Conservation (phyloP, 2,113 vertebrate species). For the Cygnus buccinator region DNA sequence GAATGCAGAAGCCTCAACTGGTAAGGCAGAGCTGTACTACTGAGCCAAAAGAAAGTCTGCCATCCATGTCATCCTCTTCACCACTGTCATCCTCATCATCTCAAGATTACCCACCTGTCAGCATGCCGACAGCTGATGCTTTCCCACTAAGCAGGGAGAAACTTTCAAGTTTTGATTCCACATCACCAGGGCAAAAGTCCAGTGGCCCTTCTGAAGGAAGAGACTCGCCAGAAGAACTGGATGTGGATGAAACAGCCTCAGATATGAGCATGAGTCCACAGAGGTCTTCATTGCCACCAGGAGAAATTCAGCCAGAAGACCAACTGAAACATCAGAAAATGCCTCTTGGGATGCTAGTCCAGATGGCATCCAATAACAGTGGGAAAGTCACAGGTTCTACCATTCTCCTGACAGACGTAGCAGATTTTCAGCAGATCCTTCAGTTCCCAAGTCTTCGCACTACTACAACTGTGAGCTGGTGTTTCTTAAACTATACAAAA, state of each 20-base stretch:
- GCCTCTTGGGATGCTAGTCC: slow-evolving; percentile 86
- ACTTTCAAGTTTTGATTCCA: slow-evolving; percentile 82
- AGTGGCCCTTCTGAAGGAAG: slow-evolving; percentile 83
- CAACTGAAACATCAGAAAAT: slow-evolving; percentile 76
- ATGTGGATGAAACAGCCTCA: slow-evolving; percentile 86
- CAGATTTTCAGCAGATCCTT: slow-evolving; percentile 89
- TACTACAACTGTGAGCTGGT: slow-evolving; percentile 95
- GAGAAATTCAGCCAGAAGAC: slow-evolving; percentile 78
- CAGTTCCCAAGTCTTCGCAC: slow-evolving; percentile 95
- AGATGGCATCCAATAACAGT: slow-evolving; percentile 80
- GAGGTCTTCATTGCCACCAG: slow-evolving; percentile 77
- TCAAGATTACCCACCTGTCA: slow-evolving; percentile 78
- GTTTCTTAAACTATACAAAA: slow-evolving; percentile 96
- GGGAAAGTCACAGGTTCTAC: slow-evolving; percentile 77
- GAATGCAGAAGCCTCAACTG: slow-evolving; percentile 79
- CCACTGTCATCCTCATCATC: slow-evolving; percentile 85
- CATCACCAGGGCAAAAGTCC: slow-evolving; percentile 86
- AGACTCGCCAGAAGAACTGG: slow-evolving; percentile 90
- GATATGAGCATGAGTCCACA: slow-evolving; percentile 86
- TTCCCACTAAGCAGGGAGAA: slow-evolving; percentile 76
- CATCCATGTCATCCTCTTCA: slow-evolving; percentile 74
- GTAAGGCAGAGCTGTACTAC: slow-evolving; percentile 85
- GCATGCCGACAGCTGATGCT: slow-evolving; percentile 68
- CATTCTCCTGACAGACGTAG: slow-evolving; percentile 83
- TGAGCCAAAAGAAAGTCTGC: slow-evolving; percentile 84